These are phyloP conservation scores for Laspeyria flexula DNA, from an alignment of 2,888 invertebrate species.

Conservation along the genomic window DNA sequence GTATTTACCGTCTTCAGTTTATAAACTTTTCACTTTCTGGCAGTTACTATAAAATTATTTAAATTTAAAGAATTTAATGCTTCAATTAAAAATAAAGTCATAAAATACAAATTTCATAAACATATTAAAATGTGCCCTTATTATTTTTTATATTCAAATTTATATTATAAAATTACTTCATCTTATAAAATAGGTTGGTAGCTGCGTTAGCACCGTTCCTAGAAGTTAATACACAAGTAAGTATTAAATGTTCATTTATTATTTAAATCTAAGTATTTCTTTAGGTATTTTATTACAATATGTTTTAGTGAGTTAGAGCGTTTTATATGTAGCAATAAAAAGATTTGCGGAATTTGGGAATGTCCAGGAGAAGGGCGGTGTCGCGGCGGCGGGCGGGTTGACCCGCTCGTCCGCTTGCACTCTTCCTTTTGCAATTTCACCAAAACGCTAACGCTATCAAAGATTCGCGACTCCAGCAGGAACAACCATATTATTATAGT, in stretches of 20 bases:
- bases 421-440: conserved; percentile 79
- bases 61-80: background rate
- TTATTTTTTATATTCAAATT: conserved; percentile 3
- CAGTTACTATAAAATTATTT: background rate
- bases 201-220: conserved; percentile 69
- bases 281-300: no score
- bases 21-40: background rate
- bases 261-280: background rate
- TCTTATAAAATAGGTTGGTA: conserved; percentile 66
- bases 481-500: background rate
- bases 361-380: conserved; percentile 44
- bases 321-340: conserved; percentile 48
- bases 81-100: background rate
- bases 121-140: background rate
- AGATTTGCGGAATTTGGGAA: conserved; percentile 61
- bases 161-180: conserved; percentile 24
- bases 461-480: conserved; percentile 18
- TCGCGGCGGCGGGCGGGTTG: conserved; percentile 48
- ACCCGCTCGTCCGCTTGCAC: conserved; percentile 69
- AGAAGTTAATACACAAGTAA: conserved; percentile 72
- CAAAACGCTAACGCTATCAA: conserved; percentile 59
- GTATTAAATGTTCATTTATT: conserved; percentile 25
- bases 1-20: background rate
- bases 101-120: background rate
- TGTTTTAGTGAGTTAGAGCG: conserved; percentile 3